Conservation (phyloP, 2,888 invertebrate genomes). For the Eudemis profundana region DNA sequence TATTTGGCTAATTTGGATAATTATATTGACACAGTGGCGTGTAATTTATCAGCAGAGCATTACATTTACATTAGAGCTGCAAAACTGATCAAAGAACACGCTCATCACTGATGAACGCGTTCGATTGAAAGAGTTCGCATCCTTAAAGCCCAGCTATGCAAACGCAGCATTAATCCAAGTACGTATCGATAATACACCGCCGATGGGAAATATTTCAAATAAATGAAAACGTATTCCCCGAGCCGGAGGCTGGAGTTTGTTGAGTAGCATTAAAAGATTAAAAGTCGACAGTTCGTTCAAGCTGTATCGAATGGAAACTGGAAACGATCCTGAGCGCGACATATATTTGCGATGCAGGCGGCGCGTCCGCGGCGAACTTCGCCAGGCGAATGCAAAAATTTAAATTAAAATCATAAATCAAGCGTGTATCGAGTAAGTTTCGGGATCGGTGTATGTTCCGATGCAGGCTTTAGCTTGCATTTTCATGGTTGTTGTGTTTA, state of each 20-base stretch:
- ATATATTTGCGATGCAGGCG: constrained; percentile 83
- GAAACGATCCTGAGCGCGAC: constrained; percentile 76
- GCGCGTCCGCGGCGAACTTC: constrained; percentile 81
- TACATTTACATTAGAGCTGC: neutral
- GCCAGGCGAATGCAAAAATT: constrained; percentile 85
- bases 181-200: constrained; percentile 25
- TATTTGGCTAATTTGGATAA: neutral
- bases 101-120: constrained; percentile 1
- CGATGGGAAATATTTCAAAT: constrained; percentile 59
- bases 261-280: constrained; percentile 85
- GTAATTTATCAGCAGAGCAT: neutral
- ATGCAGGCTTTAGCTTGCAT: constrained; percentile 65
- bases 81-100: neutral
- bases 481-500: constrained; percentile 56
- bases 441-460: constrained; percentile 80
- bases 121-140: constrained; percentile 6
- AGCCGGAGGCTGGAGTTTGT: constrained; percentile 71
- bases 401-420: constrained; percentile 87
- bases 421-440: constrained; percentile 83
- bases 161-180: constrained; percentile 12
- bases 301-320: constrained; percentile 78
- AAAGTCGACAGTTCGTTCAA: constrained; percentile 80
- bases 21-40: neutral
- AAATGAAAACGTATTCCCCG: constrained; percentile 61
- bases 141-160: neutral